Percentiles rank a stretch among this genome's conserved stretches.
These are phyloP conservation scores for Griposia aprilina DNA, from an alignment of 2,888 invertebrate species.

Conservation along the genomic window DNA sequence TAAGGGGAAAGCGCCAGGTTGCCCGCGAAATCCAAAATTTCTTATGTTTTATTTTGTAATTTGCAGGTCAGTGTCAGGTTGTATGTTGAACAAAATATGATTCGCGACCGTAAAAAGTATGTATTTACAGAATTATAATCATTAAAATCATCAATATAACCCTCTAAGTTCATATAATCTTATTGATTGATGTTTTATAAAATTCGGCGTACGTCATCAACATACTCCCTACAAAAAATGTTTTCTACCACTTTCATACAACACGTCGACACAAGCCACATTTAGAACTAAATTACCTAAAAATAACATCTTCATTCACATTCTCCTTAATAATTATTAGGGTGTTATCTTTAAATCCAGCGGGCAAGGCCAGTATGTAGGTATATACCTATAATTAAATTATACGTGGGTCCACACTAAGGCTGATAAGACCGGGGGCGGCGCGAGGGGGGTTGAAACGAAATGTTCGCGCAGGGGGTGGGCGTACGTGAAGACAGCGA, in stretches of 20 bases:
- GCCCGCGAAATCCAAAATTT: too few species aligned
- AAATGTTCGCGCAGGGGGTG: slow-evolving; percentile 80
- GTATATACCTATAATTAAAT: slow-evolving; percentile 75
- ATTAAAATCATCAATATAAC: too few species aligned
- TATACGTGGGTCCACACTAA: slow-evolving; percentile 75
- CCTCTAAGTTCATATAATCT: too few species aligned
- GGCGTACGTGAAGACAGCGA: slow-evolving; percentile 88
- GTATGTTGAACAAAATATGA: too few species aligned
- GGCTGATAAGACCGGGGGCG: slow-evolving; percentile 84
- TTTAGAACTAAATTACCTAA: slow-evolving; percentile 24
- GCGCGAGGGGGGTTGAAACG: slow-evolving; percentile 74
- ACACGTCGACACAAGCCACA: not conserved
- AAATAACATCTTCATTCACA: slow-evolving; percentile 65
- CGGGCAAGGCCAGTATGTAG: slow-evolving; percentile 60
- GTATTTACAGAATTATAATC: too few species aligned
- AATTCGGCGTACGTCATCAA: not conserved
- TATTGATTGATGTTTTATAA: too few species aligned
- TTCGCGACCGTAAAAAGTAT: too few species aligned
- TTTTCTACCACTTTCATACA: not conserved
- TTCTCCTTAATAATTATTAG: slow-evolving; percentile 65
- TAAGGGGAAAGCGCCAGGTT: too few species aligned
- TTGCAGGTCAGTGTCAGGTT: too few species aligned
- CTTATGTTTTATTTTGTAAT: too few species aligned
- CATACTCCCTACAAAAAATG: not conserved
- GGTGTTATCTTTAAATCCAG: slow-evolving; percentile 67